Evolutionary conservation across 2,113 vertebrate species (phyloP), one percentile per base, ranked within the genome.

Genomic region (Ornithorhynchus anatinus): DNA sequence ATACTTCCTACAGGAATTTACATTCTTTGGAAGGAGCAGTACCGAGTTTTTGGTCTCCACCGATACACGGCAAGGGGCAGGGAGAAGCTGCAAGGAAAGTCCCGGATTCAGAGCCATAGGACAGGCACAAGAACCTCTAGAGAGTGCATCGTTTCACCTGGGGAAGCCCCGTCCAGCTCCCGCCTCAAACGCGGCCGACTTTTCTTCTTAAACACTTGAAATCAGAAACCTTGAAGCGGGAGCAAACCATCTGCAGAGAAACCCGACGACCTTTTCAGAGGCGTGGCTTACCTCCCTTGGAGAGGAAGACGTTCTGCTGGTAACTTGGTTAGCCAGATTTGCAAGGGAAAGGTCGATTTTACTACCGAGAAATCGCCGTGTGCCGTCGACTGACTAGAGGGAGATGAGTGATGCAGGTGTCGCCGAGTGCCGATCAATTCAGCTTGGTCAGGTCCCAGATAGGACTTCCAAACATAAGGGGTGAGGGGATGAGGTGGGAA

Each of bases 11-110:
- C 77, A 89, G 87, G 84, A 85, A 88, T 83, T 85, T 78, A 82
- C 80, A 77, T 75, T 86, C 84, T 80, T 90, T 88, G 86, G 84
- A 88, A 92, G 89, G 85, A 82, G 75, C 79, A 72, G 80, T 82
- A 85, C 88, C 79, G 80, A 73, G 80, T 79, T 87, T 77, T 67
- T 73, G 69, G 74, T 85, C 83, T 86, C 78, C 5, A 82, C 53
- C 77, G 81, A 75, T 80, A 81, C 80, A 39, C 27, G n/a, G 37
- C 45, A 75, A 40, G 79, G 65, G 74, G 39, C 77, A 53, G 76
- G 71, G 71, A 17, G 78, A 59, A 57, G 22, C 12, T n/a, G 29
- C 6, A 82, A 78, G 51, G 69, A 66, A 75, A 67, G 68, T 73
- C 45, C 45, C 29, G 17, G 14, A 6, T 16, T 25, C 22, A 48